Evolutionary conservation across 2,888 invertebrate species (phyloP), one percentile per base, ranked within the genome.

Genomic region (Gymnocheta viridis): DNA sequence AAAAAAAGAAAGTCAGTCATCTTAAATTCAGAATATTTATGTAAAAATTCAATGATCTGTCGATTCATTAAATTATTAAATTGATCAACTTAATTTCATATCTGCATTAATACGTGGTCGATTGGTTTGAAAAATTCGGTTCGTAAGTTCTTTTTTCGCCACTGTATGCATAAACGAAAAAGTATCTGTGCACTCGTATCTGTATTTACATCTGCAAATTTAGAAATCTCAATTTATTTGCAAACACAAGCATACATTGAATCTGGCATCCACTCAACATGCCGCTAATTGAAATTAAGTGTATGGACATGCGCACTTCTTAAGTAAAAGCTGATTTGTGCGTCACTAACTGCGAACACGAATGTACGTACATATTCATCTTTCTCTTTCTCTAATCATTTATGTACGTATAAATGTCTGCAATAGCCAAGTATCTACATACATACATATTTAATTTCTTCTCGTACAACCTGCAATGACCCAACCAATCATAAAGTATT

Each of bases 291-390:
- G 51, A 54, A 78, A 84, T 69, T 69, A 73, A 78, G 19, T 78
- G 60, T 24, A 66, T 51, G 81, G 81, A 73, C 84, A 84, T 84
- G 81, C 81, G 84, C 84, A 69, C 56, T 78, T 58, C 14, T 41
- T 81, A 73, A 84, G 49, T 69, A 81, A 84, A 73, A 22, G 81
- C 67, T 73, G 81, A 84, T 81, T 84, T 81, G 84, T 84, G 84
- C 81, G 81, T 84, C 81, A 84, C 84, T 81, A 78, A 74, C 72
- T 49, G 27, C 27, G n/a, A 62, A 12, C 14, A 9, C 44, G 35
- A 69, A 51, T 17, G 9, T 6, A 14, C n/a, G n/a, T n/a, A n/a
- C n/a, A 3, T 41, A 51, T 51, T 51, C 14, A 14, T 51, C 27
- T 51, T 51, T 51, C 51, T 51, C 51, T 51, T 27, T 51, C 51